Percentiles rank a stretch among this genome's conserved stretches.
Evolutionary conservation across 2,797 vertebrate genomes (phyloP).

Genomic region (Chloroceryle amazona): DNA sequence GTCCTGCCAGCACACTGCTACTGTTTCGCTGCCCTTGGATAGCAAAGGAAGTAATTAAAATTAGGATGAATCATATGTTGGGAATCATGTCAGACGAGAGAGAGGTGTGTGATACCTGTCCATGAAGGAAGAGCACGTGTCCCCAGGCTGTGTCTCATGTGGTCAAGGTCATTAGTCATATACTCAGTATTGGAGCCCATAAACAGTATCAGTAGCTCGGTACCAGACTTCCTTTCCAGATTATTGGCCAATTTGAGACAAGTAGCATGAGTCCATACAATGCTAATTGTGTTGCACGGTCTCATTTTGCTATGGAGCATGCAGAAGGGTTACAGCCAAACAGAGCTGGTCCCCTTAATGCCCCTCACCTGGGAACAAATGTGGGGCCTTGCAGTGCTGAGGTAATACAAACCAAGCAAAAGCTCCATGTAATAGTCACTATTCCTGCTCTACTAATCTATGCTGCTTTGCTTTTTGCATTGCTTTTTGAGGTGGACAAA

Average conservation of each 20-base stretch:
- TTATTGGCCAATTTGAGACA: neutral
- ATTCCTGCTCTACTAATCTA: neutral
- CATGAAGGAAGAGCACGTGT: rapidly evolving
- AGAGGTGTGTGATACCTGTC: neutral
- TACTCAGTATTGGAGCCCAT: neutral
- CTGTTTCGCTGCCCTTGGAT: neutral
- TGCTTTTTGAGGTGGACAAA: neutral
- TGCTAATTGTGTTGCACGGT: neutral
- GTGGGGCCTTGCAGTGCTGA: neutral
- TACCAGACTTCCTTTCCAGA: neutral
- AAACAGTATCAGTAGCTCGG: neutral
- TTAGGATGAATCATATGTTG: neutral
- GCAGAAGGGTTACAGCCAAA: neutral
- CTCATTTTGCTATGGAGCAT: neutral
- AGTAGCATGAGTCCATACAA: neutral
- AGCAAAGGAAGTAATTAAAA: neutral
- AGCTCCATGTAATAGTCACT: rapidly evolving
- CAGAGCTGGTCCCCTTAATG: neutral
- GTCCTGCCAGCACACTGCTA: neutral
- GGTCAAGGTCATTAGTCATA: neutral
- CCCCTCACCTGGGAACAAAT: neutral
- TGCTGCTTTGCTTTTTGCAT: neutral
- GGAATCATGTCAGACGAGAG: rapidly evolving
- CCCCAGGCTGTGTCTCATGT: neutral
- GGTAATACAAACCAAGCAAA: neutral